Percentiles rank a stretch among this genome's conserved stretches.
Conservation (phyloP, 1,140 invertebrate genomes). For the Papilio polytes region DNA sequence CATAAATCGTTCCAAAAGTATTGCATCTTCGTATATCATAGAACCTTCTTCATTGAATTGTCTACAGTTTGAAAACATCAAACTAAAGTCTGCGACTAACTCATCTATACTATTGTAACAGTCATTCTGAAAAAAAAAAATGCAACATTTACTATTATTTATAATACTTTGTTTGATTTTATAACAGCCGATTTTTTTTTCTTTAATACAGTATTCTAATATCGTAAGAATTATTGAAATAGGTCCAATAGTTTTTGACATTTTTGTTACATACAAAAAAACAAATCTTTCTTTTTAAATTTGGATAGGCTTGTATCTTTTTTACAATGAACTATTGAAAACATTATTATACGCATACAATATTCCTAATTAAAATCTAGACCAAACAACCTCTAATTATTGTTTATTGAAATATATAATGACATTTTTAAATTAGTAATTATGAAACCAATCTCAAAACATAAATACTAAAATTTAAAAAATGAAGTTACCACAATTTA, state of each 20-base stretch:
- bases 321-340: no score
- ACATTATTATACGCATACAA: no score
- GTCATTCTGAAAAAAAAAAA: conserved; percentile 75
- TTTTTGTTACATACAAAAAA: no score
- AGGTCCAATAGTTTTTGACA: no score
- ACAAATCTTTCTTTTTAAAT: no score
- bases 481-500: neutral
- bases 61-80: conserved; percentile 98
- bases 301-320: no score
- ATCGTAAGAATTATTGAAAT: no score
- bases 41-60: conserved; percentile 98
- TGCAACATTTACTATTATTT: no score
- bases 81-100: conserved; percentile 86
- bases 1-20: conserved; percentile 93
- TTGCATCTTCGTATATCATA: conserved; percentile 97
- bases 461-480: neutral
- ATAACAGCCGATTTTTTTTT: no score
- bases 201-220: no score
- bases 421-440: neutral
- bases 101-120: conserved; percentile 86
- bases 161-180: no score
- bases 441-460: neutral
- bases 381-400: neutral
- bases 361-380: neutral
- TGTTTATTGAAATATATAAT: no score